phyloP scores from a whole-genome alignment of 1,140 invertebrate genomes.

The Acyrthosiphon pisum region DNA sequence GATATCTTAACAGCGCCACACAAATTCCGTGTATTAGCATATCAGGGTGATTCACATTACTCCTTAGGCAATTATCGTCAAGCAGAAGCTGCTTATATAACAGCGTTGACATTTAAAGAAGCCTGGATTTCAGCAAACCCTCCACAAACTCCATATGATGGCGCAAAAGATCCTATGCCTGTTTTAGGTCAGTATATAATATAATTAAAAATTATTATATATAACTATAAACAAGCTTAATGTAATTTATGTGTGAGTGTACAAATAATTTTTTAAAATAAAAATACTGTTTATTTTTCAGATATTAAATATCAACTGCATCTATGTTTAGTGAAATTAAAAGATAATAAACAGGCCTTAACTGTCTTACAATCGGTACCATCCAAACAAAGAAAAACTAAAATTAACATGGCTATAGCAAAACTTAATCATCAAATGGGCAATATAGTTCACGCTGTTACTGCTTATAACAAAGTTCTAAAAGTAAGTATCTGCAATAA shows the following conservation, averaged over 20 bases:
- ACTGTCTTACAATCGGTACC: slow-evolving; percentile 73
- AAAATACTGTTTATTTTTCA: slow-evolving; percentile 61
- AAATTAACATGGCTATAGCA: slow-evolving; percentile 76
- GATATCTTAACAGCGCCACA: slow-evolving; percentile 68
- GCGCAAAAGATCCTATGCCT: slow-evolving; percentile 65
- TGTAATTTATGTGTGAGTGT: no score
- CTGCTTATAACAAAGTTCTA: slow-evolving; percentile 78
- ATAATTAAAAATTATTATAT: no score
- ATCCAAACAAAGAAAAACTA: slow-evolving; percentile 73
- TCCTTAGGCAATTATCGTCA: slow-evolving; percentile 71
- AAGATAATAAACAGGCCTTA: slow-evolving; percentile 72
- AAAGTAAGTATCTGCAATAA: slow-evolving; percentile 62
- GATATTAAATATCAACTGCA: slow-evolving; percentile 82
- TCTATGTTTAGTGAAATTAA: slow-evolving; percentile 72
- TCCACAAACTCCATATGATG: slow-evolving; percentile 64
- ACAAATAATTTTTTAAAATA: not conserved
- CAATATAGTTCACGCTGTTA: slow-evolving; percentile 75
- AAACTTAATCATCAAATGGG: slow-evolving; percentile 76
- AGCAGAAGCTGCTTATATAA: slow-evolving; percentile 74
- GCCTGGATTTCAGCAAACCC: slow-evolving; percentile 71
- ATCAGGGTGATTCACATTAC: slow-evolving; percentile 74
- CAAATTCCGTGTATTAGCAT: slow-evolving; percentile 73
- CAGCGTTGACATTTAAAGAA: slow-evolving; percentile 74
- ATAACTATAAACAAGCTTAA: no score
- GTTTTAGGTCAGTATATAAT: slow-evolving; percentile 63